phyloP scores from a whole-genome alignment of 2,113 vertebrate species.

The Acanthisitta chloris region DNA sequence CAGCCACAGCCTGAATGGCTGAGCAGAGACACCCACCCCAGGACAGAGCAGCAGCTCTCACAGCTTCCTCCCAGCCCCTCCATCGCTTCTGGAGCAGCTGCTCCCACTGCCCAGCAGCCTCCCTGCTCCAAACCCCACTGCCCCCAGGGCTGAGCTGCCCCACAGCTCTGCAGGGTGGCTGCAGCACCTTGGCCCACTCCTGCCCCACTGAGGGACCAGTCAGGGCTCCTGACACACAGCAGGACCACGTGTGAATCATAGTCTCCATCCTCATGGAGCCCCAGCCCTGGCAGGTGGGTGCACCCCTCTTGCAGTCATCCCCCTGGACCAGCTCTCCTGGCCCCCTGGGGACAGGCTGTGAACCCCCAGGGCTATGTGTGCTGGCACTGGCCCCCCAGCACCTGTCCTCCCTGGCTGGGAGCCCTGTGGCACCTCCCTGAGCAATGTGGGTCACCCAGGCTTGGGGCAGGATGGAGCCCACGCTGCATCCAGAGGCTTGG shows the following conservation, averaged over 20 bases:
- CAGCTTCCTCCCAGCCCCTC: not conserved
- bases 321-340: not conserved
- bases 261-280: not conserved
- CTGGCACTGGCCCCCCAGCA: not conserved
- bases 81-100: not conserved
- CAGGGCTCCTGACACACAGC: not conserved
- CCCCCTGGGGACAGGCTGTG: not conserved
- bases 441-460: not conserved
- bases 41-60: not conserved
- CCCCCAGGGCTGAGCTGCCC: not conserved
- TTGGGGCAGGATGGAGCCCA: not conserved
- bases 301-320: not conserved
- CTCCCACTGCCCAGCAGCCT: not conserved
- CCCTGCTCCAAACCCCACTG: not conserved
- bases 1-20: too few relatives aligned
- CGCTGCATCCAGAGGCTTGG: not conserved
- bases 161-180: fast-evolving
- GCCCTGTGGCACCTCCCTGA: not conserved
- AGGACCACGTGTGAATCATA: fast-evolving
- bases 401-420: not conserved
- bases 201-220: not conserved
- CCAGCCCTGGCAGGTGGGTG: not conserved
- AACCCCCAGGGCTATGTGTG: not conserved
- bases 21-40: fast-evolving
- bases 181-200: not conserved